phyloP scores from a whole-genome alignment of 2,888 invertebrate genomes.

The Apotomis betuletana region DNA sequence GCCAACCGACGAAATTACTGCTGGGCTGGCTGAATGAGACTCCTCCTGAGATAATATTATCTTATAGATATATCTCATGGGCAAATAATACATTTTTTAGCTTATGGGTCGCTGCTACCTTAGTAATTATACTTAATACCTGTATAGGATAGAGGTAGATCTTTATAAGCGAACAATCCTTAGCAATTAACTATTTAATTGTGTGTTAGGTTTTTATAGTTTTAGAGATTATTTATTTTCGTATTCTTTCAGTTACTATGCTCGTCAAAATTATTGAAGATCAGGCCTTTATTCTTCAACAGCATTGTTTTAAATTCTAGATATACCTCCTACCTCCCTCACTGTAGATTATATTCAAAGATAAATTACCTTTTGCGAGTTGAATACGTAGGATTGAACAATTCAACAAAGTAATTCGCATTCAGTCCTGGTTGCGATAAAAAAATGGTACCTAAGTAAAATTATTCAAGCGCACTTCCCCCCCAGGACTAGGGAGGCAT shows the following conservation, averaged over 20 bases:
- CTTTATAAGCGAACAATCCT: too few species aligned
- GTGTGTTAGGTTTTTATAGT: too few species aligned
- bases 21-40: neutral
- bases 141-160: too few species aligned
- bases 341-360: neutral
- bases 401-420: constrained; percentile 9
- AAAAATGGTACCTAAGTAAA: constrained; percentile 2
- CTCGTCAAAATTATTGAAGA: neutral
- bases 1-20: too few species aligned
- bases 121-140: too few species aligned
- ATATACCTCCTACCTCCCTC: neutral
- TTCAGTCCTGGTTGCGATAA: constrained; percentile 12
- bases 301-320: neutral
- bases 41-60: neutral
- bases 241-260: too few species aligned
- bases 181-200: too few species aligned
- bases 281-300: neutral
- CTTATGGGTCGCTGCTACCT: too few species aligned
- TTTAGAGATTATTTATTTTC: too few species aligned
- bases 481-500: constrained; percentile 21
- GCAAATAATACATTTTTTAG: too few species aligned
- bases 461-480: constrained; percentile 24
- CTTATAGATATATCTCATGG: too few species aligned
- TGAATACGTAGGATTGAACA: neutral
- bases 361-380: neutral